A percentile compares a stretch with the other conserved stretches of the same genome.
Evolutionary conservation across 30 jellyfish, hydroid and myxozoan species (phyloP).

Genomic region (Cassiopea andromeda): DNA sequence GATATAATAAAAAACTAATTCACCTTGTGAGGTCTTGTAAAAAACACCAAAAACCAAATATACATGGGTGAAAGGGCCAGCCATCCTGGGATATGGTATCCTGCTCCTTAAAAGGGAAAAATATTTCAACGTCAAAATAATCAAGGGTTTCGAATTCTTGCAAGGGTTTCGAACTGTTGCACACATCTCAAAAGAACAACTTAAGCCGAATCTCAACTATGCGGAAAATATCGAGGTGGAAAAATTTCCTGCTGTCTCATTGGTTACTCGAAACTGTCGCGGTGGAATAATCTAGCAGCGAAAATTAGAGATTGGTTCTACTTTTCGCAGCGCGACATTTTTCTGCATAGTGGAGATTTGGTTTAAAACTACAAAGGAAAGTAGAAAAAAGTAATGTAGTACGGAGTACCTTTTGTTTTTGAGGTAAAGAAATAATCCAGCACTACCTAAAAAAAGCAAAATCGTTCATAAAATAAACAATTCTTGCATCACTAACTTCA

Average conservation of each 20-base stretch:
- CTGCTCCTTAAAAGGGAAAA: conserved; percentile 48
- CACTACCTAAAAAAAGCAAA: conserved; percentile 7
- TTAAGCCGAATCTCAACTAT: too few species aligned
- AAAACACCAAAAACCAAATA: conserved; percentile 85
- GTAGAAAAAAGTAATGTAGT: neutral
- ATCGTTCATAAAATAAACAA: neutral
- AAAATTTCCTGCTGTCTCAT: too few species aligned
- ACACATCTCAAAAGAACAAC: too few species aligned
- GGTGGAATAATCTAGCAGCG: too few species aligned
- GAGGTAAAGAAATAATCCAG: conserved; percentile 50
- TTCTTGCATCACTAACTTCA: too few species aligned
- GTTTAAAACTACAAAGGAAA: too few species aligned
- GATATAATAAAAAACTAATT: neutral
- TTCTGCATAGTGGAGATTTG: too few species aligned
- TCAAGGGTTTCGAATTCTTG: neutral
- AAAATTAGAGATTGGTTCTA: too few species aligned
- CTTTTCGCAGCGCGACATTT: too few species aligned
- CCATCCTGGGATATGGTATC: conserved; percentile 83
- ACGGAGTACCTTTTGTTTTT: conserved; percentile 35
- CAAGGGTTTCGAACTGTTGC: neutral
- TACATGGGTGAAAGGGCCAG: conserved; percentile 91
- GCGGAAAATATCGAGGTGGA: too few species aligned
- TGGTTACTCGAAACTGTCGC: too few species aligned
- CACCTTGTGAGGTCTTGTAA: conserved; percentile 97
- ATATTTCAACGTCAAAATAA: neutral